Conservation (phyloP, 37 sponge, comb jelly and placozoan genomes). For the Theonella swinhoei region DNA sequence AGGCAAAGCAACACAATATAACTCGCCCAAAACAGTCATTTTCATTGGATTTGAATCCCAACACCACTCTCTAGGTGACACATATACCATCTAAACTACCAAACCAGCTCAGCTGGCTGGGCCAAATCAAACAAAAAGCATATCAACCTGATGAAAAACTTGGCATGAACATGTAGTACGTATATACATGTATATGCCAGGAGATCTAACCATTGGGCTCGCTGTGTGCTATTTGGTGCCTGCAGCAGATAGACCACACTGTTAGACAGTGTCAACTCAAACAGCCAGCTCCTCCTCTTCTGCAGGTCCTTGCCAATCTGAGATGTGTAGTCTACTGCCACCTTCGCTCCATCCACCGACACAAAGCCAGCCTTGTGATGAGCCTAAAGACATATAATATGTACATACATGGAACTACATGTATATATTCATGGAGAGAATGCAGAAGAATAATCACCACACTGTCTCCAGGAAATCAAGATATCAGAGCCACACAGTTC, state of each 20-base stretch:
- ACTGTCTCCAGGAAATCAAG: too few species aligned
- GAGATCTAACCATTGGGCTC: constrained; percentile 31
- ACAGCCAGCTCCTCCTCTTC: constrained; percentile 49
- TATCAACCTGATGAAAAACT: not conserved
- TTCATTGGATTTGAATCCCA: too few species aligned
- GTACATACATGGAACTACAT: too few species aligned
- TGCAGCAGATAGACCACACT: constrained; percentile 42
- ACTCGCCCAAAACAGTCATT: too few species aligned
- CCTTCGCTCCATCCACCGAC: constrained; percentile 17
- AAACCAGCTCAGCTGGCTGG: too few species aligned
- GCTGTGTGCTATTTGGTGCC: constrained; percentile 40
- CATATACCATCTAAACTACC: too few species aligned
- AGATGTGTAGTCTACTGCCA: constrained; percentile 55
- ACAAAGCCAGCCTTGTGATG: constrained; percentile 14
- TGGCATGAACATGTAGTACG: not conserved
- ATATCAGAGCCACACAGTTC: not conserved
- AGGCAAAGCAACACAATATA: too few species aligned
- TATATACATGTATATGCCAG: not conserved
- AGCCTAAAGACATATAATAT: not conserved
- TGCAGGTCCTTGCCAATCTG: constrained; percentile 58
- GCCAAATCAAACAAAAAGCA: too few species aligned
- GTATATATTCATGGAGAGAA: not conserved
- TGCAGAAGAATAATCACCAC: not conserved
- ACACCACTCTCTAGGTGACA: too few species aligned
- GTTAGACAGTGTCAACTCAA: constrained; percentile 9